A percentile compares a stretch with the other conserved stretches of the same genome.
Evolutionary conservation across 2,113 vertebrate genomes (phyloP).

Genomic region (Antennarius striatus): DNA sequence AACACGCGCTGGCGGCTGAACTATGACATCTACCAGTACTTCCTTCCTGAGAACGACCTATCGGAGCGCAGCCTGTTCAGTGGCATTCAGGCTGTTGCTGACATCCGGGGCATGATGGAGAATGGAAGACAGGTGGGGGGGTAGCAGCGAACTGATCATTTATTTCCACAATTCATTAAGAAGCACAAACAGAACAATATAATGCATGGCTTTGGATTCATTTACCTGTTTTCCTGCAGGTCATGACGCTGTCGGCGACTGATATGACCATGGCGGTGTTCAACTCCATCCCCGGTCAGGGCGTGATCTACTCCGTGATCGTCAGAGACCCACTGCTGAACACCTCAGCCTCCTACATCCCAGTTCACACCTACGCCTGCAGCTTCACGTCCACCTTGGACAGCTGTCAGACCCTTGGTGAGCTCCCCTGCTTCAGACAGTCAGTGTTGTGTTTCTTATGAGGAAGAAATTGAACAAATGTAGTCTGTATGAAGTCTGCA

Average conservation of each 20-base stretch:
- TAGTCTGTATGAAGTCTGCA: too few species aligned
- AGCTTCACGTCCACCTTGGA: conserved; percentile 81
- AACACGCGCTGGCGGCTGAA: conserved; percentile 82
- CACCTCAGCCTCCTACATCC: conserved; percentile 88
- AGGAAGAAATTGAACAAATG: too few species aligned
- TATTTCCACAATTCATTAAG: neutral
- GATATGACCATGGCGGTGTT: conserved; percentile 83
- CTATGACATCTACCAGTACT: conserved; percentile 93
- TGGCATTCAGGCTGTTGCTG: conserved; percentile 80
- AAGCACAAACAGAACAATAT: too few species aligned
- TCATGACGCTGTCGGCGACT: conserved; percentile 79
- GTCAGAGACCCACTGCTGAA: conserved; percentile 89
- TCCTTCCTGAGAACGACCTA: conserved; percentile 87
- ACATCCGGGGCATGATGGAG: conserved; percentile 70
- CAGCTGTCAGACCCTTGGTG: conserved; percentile 85
- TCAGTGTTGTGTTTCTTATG: too few species aligned
- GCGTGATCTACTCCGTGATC: conserved; percentile 90
- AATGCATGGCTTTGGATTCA: neutral
- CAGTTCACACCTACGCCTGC: conserved; percentile 91
- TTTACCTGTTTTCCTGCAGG: conserved; percentile 60
- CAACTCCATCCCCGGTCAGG: conserved; percentile 88
- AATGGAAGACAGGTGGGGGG: conserved; percentile 80
- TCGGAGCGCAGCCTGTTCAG: conserved; percentile 79
- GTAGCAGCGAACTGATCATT: neutral
- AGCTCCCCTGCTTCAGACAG: conserved; percentile 5